phyloP scores from a whole-genome alignment of 2,797 vertebrate genomes.

The Oreochromis mossambicus region DNA sequence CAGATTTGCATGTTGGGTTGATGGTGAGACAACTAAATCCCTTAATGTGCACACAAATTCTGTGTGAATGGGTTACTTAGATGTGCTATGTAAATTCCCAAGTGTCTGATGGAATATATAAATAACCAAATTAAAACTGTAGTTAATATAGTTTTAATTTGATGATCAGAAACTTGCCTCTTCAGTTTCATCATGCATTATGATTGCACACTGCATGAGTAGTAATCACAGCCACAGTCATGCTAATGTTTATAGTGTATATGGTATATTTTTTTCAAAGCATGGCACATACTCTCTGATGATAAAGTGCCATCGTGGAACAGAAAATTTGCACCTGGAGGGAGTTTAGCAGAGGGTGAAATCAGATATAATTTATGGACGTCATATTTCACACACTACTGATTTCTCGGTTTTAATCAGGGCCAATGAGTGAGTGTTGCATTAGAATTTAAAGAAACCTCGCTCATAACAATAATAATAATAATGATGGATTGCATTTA shows the following conservation, averaged over 20 bases:
- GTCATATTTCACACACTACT: not conserved
- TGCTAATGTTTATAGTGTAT: not conserved
- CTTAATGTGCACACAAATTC: not conserved
- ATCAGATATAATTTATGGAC: not conserved
- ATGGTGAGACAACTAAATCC: not conserved
- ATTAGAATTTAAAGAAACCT: not conserved
- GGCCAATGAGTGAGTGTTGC: not conserved
- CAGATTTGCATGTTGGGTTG: not conserved
- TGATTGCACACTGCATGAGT: not conserved
- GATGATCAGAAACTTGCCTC: not conserved
- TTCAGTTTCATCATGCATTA: not conserved
- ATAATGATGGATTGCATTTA: too few species aligned
- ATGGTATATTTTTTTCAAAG: not conserved
- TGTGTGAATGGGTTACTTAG: not conserved
- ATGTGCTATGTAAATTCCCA: not conserved
- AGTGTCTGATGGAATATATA: not conserved
- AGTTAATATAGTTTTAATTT: not conserved
- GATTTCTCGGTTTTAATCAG: not conserved
- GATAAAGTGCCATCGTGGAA: not conserved
- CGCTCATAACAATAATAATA: too few species aligned
- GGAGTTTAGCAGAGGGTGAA: not conserved
- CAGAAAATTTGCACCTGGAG: not conserved
- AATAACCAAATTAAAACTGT: not conserved
- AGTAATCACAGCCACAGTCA: not conserved
- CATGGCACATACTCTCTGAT: not conserved